Conservation (phyloP, 2,113 vertebrate genomes). For the Silurus asotus region DNA sequence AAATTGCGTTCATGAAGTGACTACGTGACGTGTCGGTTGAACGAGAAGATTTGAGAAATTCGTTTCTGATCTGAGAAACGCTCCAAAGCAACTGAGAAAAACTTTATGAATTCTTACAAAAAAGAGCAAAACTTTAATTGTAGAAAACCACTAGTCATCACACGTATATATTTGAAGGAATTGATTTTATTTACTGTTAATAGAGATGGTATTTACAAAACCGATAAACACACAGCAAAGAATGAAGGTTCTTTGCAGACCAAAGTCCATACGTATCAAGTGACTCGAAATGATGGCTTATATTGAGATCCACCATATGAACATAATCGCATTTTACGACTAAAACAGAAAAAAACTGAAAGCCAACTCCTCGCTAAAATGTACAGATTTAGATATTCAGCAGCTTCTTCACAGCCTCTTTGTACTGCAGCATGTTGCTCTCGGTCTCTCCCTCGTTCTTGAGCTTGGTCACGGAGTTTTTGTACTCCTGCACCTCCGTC, state of each 20-base stretch:
- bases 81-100: no score
- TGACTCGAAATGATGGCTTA: neutral
- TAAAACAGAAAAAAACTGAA: neutral
- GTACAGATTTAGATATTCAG: constrained; percentile 64
- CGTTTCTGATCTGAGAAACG: no score
- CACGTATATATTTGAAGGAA: neutral
- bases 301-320: neutral
- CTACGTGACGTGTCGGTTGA: no score
- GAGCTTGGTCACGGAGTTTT: constrained; percentile 74
- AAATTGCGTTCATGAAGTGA: no score
- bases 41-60: no score
- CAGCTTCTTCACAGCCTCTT: constrained; percentile 86
- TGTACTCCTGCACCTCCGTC: constrained; percentile 79
- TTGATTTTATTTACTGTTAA: constrained; percentile 19
- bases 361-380: neutral
- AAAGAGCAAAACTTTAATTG: neutral
- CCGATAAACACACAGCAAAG: neutral
- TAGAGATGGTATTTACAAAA: neutral
- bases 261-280: neutral
- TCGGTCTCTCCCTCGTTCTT: constrained; percentile 88
- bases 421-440: constrained; percentile 78
- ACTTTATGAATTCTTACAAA: neutral
- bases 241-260: neutral
- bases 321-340: neutral
- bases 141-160: neutral